Evolutionary conservation across 2,113 vertebrate species (phyloP).

Genomic region (Tretioscincus oriximinensis): DNA sequence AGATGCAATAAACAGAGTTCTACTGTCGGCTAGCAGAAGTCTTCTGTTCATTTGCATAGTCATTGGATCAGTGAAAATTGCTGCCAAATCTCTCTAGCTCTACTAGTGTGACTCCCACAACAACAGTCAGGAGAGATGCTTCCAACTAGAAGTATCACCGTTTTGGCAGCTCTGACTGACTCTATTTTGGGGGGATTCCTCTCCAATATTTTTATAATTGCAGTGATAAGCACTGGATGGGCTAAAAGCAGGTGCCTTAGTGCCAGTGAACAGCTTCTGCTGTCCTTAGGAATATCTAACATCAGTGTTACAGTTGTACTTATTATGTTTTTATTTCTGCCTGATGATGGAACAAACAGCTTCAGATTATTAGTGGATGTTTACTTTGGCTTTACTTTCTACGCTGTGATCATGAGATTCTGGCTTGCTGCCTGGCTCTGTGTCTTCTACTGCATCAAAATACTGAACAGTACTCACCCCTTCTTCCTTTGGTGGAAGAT

Average conservation of each 20-base stretch:
- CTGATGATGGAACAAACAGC: too few species aligned
- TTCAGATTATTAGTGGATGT: too few species aligned
- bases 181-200: neutral
- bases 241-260: neutral
- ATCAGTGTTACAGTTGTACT: neutral
- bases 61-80: neutral
- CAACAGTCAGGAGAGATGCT: neutral
- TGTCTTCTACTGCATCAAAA: slow-evolving; percentile 9
- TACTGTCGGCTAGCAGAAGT: too few species aligned
- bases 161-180: neutral
- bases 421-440: slow-evolving; percentile 7
- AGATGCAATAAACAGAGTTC: too few species aligned
- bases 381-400: neutral
- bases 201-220: neutral
- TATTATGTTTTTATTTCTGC: neutral
- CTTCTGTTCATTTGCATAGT: neutral
- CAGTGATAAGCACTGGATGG: neutral
- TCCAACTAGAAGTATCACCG: too few species aligned
- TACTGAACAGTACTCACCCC: neutral
- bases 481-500: neutral
- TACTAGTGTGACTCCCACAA: too few species aligned
- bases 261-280: neutral
- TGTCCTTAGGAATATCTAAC: neutral
- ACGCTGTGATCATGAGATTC: neutral
- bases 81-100: neutral